Evolutionary conservation across 2,113 vertebrate genomes (phyloP), one percentile per base, ranked within the genome.

Genomic region (Cardinalis cardinalis): DNA sequence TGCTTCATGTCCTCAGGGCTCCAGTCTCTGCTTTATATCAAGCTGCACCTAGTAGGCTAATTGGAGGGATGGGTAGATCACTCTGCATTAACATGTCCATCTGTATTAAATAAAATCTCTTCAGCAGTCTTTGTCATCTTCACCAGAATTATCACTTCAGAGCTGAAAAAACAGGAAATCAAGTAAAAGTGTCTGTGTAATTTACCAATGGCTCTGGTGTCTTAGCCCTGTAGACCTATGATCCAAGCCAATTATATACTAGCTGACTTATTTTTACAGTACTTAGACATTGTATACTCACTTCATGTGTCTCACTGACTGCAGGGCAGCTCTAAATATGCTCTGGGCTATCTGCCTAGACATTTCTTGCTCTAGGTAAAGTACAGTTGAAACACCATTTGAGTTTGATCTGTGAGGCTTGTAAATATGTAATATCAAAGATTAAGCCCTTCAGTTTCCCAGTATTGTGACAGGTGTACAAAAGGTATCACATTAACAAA

Each of bases 1-100:
- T 94, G 94, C 95, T 96, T 95, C 96, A 88, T 98, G 95, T 98
- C 97, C 98, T 98, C 92, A 51, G 98, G 98, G 97, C 95, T 95
- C 91, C 88, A 89, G 87, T 87, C 91, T 96, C 69, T 81, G 90
- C 95, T 97, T 97, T 97, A 94, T 97, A 96, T 97, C 96, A 93
- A 79, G 94, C 97, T 97, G 93, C 93, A 88, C 93, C 93, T 95
- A 86, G 94, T 95, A 97, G 96, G 95, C 89, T 94, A 91, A 94
- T 96, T 95, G 94, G 94, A 94, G 93, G 93, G 91, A 95, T 88
- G 96, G 94, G 93, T 95, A 96, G 93, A 95, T 97, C 93, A 93
- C 76, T 96, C 84, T 91, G 88, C 94, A 95, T 97, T 97, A 96
- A 95, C 95, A 93, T 93, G 96, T 96, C 95, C 96, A 96, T 97